Base-by-base conservation (phyloP, 1,140 invertebrate species). In the Venustaconcha ellipsiformis region DNA sequence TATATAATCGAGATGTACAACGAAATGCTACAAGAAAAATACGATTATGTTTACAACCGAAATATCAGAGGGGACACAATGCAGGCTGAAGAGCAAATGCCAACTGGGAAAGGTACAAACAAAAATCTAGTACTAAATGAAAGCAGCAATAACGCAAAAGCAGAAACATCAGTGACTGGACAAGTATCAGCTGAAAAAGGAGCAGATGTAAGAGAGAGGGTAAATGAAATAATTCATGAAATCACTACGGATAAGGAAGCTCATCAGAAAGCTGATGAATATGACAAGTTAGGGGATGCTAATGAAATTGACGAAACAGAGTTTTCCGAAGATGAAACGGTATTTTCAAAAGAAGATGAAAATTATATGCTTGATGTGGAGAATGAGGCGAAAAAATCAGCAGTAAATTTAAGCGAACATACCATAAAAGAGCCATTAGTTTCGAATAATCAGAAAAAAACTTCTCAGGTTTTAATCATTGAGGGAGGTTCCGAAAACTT, bases 361-460 rank as follows among this genome's bases (percentile, higher is more conserved):
- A 30, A 69, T 23, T 55, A 64, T 14, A 17, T 95, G 64, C 93
- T 93, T 67, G 93, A 94, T 73, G 92, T 92, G 78, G 94, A 94
- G 20, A 93, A 93, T 18, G 93, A 94, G 63, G 95, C 95, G 90
- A 94, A n/a, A 14, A 30, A 57, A 6, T 18, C 2, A 3, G 26
- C 23, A 1, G 57, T 30, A 20, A 14, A 70, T 8, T 17, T 70
- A n/a, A 8, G n/a, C 1, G 30, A 26, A 66, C 55, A 13, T n/a
- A n/a, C 15, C 3, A 17, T 23, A 67, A 15, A n/a, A 15, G 15
- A 57, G 1, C 18, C 14, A 55, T 65, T 73, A 57, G 57, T 37
- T 59, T 20, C 18, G 14, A 8, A 17, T 15, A 30, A 11, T 18
- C 14, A 73, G 2, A 56, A 57, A 14, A 55, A 67, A 37, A n/a